These are phyloP conservation scores for Probaryconus sp. DNA, from an alignment of 1,140 invertebrate species.

Conservation along the genomic window DNA sequence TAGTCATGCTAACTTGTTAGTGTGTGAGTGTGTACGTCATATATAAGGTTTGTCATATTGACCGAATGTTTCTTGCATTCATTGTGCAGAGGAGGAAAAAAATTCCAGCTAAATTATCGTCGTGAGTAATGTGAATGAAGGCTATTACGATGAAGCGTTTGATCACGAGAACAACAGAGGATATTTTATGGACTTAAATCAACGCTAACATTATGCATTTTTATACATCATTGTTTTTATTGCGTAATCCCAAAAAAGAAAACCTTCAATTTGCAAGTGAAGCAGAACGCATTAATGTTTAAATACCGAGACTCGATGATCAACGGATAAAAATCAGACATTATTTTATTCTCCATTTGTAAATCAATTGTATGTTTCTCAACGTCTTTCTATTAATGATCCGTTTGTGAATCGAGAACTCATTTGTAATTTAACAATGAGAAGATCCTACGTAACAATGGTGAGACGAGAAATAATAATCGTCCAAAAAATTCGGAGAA, in stretches of 20 bases:
- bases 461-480: too few relatives aligned
- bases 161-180: conserved; percentile 4
- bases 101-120: too few relatives aligned
- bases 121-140: conserved; percentile 17
- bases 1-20: too few relatives aligned
- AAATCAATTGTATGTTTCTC: conserved; percentile 16
- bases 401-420: conserved; percentile 9
- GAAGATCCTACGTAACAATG: too few relatives aligned
- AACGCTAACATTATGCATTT: too few relatives aligned
- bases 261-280: too few relatives aligned
- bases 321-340: conserved; percentile 4
- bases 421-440: conserved; percentile 1
- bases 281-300: neutral
- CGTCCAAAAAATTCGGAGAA: too few relatives aligned
- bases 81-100: too few relatives aligned
- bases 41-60: neutral
- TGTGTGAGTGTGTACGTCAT: neutral
- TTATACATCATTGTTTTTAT: too few relatives aligned
- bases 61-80: neutral
- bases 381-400: conserved; percentile 18
- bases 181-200: too few relatives aligned
- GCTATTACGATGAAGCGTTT: conserved; percentile 4
- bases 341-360: conserved; percentile 27
- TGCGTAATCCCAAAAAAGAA: too few relatives aligned
- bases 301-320: neutral